Evolutionary conservation across 2,888 invertebrate species (phyloP).

Genomic region (Leptinotarsa tumamoca): DNA sequence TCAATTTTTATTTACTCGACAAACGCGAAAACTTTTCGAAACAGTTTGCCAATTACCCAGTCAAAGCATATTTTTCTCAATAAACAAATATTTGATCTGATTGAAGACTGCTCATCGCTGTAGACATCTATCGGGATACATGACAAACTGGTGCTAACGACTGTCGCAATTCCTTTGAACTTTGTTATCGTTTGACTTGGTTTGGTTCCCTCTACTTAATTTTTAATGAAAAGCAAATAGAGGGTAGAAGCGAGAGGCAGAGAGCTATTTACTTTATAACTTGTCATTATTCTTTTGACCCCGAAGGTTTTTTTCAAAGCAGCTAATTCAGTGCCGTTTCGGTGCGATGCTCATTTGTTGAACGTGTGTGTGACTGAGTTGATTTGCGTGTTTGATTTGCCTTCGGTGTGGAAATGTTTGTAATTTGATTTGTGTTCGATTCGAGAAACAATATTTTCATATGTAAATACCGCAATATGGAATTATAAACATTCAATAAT

Average conservation of each 20-base stretch:
- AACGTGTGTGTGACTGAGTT: neutral
- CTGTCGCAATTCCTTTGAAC: constrained; percentile 15
- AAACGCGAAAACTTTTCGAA: neutral
- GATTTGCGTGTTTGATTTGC: neutral
- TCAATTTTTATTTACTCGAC: neutral
- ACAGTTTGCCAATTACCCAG: neutral
- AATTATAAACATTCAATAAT: too few relatives aligned
- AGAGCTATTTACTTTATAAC: constrained; percentile 11
- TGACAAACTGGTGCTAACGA: constrained; percentile 20
- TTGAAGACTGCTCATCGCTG: constrained; percentile 15
- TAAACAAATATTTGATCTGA: constrained; percentile 4
- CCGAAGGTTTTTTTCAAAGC: constrained; percentile 5
- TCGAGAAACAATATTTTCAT: too few relatives aligned
- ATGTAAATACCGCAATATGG: too few relatives aligned
- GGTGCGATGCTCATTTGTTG: neutral
- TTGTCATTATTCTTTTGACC: constrained; percentile 16
- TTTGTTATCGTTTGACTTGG: constrained; percentile 19
- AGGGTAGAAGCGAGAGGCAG: constrained; percentile 16
- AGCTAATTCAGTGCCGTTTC: neutral
- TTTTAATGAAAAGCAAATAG: constrained; percentile 20
- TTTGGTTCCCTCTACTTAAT: constrained; percentile 15
- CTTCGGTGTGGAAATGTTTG: too few relatives aligned
- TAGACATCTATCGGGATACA: constrained; percentile 6
- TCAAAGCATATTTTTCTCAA: neutral
- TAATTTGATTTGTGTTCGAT: too few relatives aligned